These are phyloP conservation scores for Dreissena polymorpha DNA, from an alignment of 1,140 invertebrate species.

Conservation along the genomic window DNA sequence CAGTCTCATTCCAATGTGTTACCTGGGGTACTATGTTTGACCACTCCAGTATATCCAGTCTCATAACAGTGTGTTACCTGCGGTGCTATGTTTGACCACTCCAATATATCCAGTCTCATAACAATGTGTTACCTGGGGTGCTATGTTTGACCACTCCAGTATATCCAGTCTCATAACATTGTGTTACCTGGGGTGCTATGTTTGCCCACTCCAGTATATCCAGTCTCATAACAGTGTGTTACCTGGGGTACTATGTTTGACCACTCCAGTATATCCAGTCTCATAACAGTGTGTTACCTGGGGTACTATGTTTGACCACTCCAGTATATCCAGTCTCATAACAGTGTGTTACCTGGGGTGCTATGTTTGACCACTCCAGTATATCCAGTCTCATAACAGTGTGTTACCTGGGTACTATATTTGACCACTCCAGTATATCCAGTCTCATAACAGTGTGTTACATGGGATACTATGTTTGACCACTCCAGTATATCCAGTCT, in stretches of 20 bases:
- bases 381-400: constrained; percentile 81
- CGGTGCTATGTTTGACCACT: constrained; percentile 78
- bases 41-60: constrained; percentile 79
- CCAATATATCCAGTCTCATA: constrained; percentile 80
- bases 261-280: constrained; percentile 79
- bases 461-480: too few species aligned
- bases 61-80: too few species aligned
- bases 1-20: too few species aligned
- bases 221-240: too few species aligned
- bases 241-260: too few species aligned
- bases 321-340: constrained; percentile 80
- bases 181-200: too few species aligned
- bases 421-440: constrained; percentile 79
- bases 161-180: constrained; percentile 81
- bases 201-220: constrained; percentile 78
- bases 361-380: constrained; percentile 78
- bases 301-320: constrained; percentile 78
- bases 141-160: constrained; percentile 78
- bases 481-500: constrained; percentile 79
- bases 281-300: too few species aligned
- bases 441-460: too few species aligned
- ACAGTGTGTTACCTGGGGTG: too few species aligned
- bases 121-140: too few species aligned
- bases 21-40: too few species aligned
- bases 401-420: too few species aligned